Base-by-base conservation (phyloP, 1,140 invertebrate genomes). In the Drosophila ficusphila region DNA sequence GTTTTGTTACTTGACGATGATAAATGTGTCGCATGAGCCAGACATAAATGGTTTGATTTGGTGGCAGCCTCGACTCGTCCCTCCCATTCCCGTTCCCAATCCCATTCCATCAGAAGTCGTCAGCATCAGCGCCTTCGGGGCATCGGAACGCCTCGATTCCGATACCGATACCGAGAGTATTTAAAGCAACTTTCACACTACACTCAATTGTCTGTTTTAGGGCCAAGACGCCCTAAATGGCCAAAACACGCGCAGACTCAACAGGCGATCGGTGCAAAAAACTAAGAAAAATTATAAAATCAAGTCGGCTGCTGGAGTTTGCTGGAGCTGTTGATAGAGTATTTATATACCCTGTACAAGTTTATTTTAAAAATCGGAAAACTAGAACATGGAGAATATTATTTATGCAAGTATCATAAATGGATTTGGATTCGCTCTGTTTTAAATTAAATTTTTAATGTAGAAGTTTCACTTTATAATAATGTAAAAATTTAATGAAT, bases 101-200 rank as follows among this genome's bases (percentile, higher is more conserved):
- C 57, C 14, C 18, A 25, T 53, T 42, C 61, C 46, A 42, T 16
- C 51, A 42, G 36, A 44, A 57, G 60, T 57, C 38, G 60, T 46
- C 49, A 34, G 51, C 49, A 33, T 23, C 69, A 44, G 54, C 70
- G 67, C 49, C 69, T 62, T 44, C 14, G 54, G 14, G 11, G 21
- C 31, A 8, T 34, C 21, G 60, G 29, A 61, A 46, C 27, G 46
- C 56, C 58, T 25, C 51, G 25, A 60, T 56, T 48, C 49, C 70
- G 38, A 60, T 56, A 54, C 49, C 70, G 38, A 68, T 72, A 53
- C 69, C 33, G 69, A 53, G 79, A 60, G 79, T 88, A 88, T 88
- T 88, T 88, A 88, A 88, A 88, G 82, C 83, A 71, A 88, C 82
- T 88, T 88, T 88, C 77, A 88, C 82, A 88, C 82, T 88, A 74